These are phyloP conservation scores for Girardinichthys multiradiatus DNA, from an alignment of 2,113 vertebrate species.

Conservation along the genomic window DNA sequence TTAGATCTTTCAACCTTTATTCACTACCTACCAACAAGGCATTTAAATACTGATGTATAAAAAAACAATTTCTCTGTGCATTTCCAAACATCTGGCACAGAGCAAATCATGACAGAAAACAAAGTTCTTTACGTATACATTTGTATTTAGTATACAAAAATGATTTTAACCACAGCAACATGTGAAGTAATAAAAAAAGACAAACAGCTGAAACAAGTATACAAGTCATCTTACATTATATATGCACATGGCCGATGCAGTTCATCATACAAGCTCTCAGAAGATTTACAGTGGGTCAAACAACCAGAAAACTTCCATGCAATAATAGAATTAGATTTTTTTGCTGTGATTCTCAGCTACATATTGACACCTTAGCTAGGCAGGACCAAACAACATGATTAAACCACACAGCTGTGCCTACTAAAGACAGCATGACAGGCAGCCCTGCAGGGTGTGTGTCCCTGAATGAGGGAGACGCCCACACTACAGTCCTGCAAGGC, in stretches of 20 bases:
- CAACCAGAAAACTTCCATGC: slow-evolving; percentile 77
- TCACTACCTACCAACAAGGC: no score
- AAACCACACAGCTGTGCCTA: slow-evolving; percentile 72
- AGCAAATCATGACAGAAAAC: slow-evolving; percentile 40
- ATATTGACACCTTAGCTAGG: slow-evolving; percentile 69
- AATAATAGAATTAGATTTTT: slow-evolving; percentile 61
- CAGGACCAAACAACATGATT: slow-evolving; percentile 73
- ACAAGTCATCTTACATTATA: slow-evolving; percentile 81
- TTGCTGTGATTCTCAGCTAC: slow-evolving; percentile 66
- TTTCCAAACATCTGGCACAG: no score
- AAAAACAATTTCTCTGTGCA: no score
- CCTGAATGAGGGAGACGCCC: no score
- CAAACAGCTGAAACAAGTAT: slow-evolving; percentile 75
- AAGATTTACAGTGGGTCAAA: slow-evolving; percentile 73
- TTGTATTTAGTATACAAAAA: slow-evolving; percentile 83
- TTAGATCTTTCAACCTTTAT: no score
- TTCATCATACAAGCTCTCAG: slow-evolving; percentile 73
- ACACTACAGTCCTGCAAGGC: slow-evolving; percentile 57
- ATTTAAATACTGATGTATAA: no score
- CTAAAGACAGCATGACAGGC: slow-evolving; percentile 58
- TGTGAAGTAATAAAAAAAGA: slow-evolving; percentile 81
- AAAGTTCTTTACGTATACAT: slow-evolving; percentile 73
- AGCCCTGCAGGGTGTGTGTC: slow-evolving; percentile 44
- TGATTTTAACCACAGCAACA: slow-evolving; percentile 77
- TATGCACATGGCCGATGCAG: slow-evolving; percentile 76